Base-by-base conservation (phyloP, 2,113 vertebrate genomes). In the Anoplopoma fimbria region DNA sequence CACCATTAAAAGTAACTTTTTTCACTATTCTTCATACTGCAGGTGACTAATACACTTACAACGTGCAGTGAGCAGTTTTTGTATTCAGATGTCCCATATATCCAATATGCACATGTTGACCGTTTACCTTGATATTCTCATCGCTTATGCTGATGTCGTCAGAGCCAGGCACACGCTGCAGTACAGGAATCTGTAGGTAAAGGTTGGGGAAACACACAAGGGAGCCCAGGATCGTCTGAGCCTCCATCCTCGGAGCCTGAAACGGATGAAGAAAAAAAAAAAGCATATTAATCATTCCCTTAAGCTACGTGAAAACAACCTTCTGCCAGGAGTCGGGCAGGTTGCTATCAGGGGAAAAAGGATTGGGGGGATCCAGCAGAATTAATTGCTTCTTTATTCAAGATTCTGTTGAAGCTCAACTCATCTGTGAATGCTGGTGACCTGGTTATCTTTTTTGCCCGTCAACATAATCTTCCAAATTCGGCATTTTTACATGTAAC, bases 161-260 rank as follows among this genome's bases (percentile, higher is more conserved):
- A 1, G 93, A 89, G 87, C 95, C 96, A 0, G 94, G 81, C n/a
- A 92, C 12, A 2, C 94, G 88, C 71, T 94, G 96, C 58, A 97
- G 57, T 13, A 95, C 71, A 1, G 97, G 96, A 71, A 98, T 96
- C 85, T 98, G 95, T 19, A 75, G 95, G 89, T 98, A 99, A 74
- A 96, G 95, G 70, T 98, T 99, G 55, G 98, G 98, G 78, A 99
- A 99, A 94, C 98, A 99, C 88, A 99, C 96, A 2, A 99, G 96
- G 67, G 98, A 98, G 15, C 98, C 98, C 0, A 99, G 95, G 84
- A 99, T 93, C 2, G 97, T 98, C 90, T 98, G 97, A 76, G 98
- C 98, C 93, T 99, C 98, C 0, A 93, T 93, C 29, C 97, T 96
- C 13, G 98, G 98, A 34, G 96, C 96, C 98, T 99, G 78, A 33